Evolutionary conservation across 2,797 vertebrate genomes (phyloP), one percentile per base, ranked within the genome.

Genomic region (Anableps anableps): DNA sequence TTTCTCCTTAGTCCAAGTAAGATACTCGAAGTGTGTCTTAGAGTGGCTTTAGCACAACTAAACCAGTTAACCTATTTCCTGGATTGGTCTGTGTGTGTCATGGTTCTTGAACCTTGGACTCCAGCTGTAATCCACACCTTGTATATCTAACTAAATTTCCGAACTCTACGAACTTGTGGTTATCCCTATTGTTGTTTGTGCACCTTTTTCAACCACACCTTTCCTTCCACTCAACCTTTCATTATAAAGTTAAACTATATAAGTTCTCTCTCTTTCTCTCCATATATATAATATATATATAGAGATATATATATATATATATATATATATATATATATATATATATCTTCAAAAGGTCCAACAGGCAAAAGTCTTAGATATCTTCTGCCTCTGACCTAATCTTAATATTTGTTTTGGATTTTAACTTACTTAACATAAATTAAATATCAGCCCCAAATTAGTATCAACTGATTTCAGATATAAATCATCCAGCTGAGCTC

Each of bases 391-490:
- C 38, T 10, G 38, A 70, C 10, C 38, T 71, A 43, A 45, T 70
- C 26, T 71, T 71, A 43, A n/a, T 60, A 38, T 45, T 45, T 45
- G 23, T 71, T 71, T 29, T 71, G 38, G 26, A 45, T 45, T 45
- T 45, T 14, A 43, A 70, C 21, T 43, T 70, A 8, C 38, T n/a
- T 43, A 7, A 8, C 23, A 71, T n/a, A 71, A 71, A 45, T 16
- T 71, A 45, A 45, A 29, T 16, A 43, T 8, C 23, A 71, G 5
- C 26, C 66, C 13, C 41, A 70, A 43, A 43, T 6, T 26, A 29
- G 26, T 71, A 16, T 55, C 36, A 58, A 83, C 85, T 75, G 53
- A 85, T 62, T 53, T 79, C 41, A 80, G 60, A 75, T 78, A 72
- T 74, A 71, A 68, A 43, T 47, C 72, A 71, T 71, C 76, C 60